A percentile compares a stretch with the other conserved stretches of the same genome.
Evolutionary conservation across 92 coral and sea anemone genomes (phyloP).

Genomic region (Chrysogorgia sp.): DNA sequence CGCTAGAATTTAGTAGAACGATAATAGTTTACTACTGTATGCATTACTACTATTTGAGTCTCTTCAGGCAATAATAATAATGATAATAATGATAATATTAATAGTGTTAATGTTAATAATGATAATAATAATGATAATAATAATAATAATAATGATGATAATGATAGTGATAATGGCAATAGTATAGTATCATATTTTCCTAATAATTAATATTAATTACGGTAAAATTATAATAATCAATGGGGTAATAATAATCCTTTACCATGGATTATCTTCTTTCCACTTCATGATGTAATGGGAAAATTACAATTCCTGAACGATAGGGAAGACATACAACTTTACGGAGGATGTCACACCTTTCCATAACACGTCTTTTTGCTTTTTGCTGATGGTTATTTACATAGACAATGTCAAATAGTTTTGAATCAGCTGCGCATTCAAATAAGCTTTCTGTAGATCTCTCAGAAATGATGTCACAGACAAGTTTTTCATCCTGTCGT

Average conservation of each 20-base stretch:
- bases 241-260: background rate
- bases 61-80: no score
- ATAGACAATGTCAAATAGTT: conserved; percentile 10
- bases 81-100: no score
- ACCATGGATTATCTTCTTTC: background rate
- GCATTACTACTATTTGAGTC: no score
- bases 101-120: no score
- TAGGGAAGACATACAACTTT: conserved; percentile 19
- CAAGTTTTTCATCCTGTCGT: conserved; percentile 1
- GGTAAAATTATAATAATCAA: background rate
- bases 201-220: background rate
- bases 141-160: no score
- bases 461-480: conserved; percentile 2
- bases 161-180: no score
- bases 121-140: no score
- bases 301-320: background rate
- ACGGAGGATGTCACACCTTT: background rate
- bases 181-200: no score
- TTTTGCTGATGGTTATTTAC: background rate
- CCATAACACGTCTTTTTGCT: background rate
- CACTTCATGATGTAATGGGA: conserved; percentile 3
- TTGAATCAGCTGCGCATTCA: conserved; percentile 1
- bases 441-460: background rate
- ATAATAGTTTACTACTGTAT: no score
- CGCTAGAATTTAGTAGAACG: no score